These are phyloP conservation scores for Ephestia elutella DNA, from an alignment of 1,140 invertebrate genomes.

Conservation along the genomic window DNA sequence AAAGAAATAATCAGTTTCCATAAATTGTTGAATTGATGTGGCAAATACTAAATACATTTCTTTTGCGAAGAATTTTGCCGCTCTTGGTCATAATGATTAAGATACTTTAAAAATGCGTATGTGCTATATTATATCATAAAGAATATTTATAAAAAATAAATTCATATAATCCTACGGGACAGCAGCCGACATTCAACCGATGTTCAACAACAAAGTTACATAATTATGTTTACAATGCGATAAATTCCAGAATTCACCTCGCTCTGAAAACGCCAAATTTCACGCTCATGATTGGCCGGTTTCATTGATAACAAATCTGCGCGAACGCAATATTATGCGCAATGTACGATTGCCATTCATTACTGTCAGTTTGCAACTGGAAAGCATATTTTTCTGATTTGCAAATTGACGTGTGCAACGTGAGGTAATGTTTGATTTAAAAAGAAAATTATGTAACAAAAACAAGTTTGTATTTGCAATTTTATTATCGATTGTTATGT, in stretches of 20 bases:
- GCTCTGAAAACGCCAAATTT: constrained; percentile 3
- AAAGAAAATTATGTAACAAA: neutral
- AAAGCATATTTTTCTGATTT: neutral
- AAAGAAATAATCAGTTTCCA: too few species aligned
- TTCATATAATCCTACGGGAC: too few species aligned
- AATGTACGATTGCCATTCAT: neutral
- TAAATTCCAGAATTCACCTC: neutral
- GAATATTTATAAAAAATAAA: too few species aligned
- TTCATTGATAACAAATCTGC: constrained; percentile 3
- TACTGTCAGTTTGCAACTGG: neutral
- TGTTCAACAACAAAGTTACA: neutral
- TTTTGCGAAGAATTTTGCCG: too few species aligned
- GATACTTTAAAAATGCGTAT: too few species aligned
- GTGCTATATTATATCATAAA: too few species aligned
- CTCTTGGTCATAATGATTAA: too few species aligned
- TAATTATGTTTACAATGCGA: neutral
- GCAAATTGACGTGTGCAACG: neutral
- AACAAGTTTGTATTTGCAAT: too few species aligned
- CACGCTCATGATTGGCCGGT: neutral
- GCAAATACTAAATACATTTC: too few species aligned
- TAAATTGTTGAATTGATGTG: too few species aligned
- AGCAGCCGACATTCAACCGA: too few species aligned
- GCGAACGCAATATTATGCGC: neutral
- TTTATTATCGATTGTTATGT: too few species aligned
- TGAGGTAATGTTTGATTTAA: neutral